Base-by-base conservation (phyloP, 53 echinoderm and acorn worm genomes). In the Crossaster papposus region DNA sequence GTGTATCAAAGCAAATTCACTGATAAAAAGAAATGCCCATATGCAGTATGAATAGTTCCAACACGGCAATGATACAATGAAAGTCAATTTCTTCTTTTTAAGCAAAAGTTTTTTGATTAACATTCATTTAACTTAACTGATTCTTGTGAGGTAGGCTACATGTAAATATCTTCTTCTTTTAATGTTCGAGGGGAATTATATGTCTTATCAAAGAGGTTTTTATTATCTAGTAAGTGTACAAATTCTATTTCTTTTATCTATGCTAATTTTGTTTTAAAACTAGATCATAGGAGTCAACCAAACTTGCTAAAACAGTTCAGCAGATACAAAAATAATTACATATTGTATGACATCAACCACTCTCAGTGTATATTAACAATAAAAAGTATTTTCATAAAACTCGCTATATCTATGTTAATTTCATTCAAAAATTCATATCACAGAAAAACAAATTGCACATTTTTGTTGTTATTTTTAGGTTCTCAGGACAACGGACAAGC, bases 381-480 rank as follows among this genome's bases (percentile, higher is more conserved):
- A 33, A 54, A 85, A 73, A 85, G 71, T 14, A n/a, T 32, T 23
- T 35, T 9, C 35, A 75, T 77, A 76, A 73, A 76, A 63, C 55
- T 77, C 63, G 28, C 77, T 64, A 58, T 72, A 74, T 75, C 76
- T 73, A 76, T 58, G 58, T 55, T 63, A 62, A 77, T 76, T 74
- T 76, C 54, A 76, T 87, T 76, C 24, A 76, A 23, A 87, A 77
- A 58, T 62, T 84, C 71, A 76, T 51, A 34, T 44, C 44, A 44
- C 44, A 44, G 44, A 44, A 44, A 76, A 58, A 76, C 76, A 87
- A 87, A 87, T 87, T 87, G 87, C 87, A 87, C 87, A 87, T 75
- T 84, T 77, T 58, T 85, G n/a, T n/a, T n/a, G n/a, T n/a, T n/a
- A n/a, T n/a, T 72, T 85, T 51, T 81, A 71, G 14, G 79, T 26